Percentiles rank a stretch among this genome's conserved stretches.
Evolutionary conservation across 1,140 invertebrate species (phyloP).

Genomic region (Teleopsis dalmanni): DNA sequence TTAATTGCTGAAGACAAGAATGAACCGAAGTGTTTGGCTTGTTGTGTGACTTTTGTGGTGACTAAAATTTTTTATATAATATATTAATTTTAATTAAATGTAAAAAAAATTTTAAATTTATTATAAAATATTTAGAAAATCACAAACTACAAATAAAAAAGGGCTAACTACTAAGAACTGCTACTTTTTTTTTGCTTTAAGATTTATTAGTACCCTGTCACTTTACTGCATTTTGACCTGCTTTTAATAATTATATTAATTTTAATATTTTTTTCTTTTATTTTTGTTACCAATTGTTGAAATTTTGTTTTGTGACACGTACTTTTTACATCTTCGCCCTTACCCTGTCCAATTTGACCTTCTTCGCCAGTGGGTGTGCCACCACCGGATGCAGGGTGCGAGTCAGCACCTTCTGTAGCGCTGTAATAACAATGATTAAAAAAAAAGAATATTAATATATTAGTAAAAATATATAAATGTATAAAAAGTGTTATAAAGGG

Average conservation of each 20-base stretch:
- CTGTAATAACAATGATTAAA: slow-evolving; percentile 45
- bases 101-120: not conserved
- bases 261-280: slow-evolving; percentile 6
- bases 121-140: not conserved
- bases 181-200: not conserved
- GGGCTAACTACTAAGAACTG: not conserved
- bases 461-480: not conserved
- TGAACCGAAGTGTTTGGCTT: slow-evolving; percentile 85
- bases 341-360: slow-evolving; percentile 70
- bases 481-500: no score
- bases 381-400: slow-evolving; percentile 62
- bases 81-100: not conserved
- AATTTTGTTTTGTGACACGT: slow-evolving; percentile 29
- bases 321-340: slow-evolving; percentile 46
- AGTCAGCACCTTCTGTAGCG: slow-evolving; percentile 79
- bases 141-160: not conserved
- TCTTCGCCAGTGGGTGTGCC: slow-evolving; percentile 73
- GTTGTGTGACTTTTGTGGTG: slow-evolving; percentile 83
- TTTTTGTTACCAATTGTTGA: slow-evolving; percentile 14
- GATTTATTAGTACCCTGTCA: slow-evolving; percentile 32
- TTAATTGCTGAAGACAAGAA: slow-evolving; percentile 85
- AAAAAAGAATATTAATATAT: not conserved
- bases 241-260: not conserved
- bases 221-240: slow-evolving; percentile 5
- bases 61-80: slow-evolving; percentile 47